phyloP scores from a whole-genome alignment of 2,797 vertebrate species.

The Hipposideros larvatus region DNA sequence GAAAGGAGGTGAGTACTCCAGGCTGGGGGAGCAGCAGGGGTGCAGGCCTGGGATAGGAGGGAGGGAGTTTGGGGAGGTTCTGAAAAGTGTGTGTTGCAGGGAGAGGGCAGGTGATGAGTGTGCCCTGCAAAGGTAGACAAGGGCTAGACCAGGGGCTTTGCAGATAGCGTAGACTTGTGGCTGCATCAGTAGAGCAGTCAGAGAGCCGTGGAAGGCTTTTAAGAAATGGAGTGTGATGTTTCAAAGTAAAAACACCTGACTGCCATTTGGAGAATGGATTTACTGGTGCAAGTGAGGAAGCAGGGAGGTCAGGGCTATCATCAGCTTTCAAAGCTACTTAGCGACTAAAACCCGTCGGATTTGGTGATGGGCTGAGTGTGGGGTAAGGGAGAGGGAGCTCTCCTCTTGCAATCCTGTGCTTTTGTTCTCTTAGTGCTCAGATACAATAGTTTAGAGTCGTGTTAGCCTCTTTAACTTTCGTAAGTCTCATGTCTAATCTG shows the following conservation, averaged over 20 bases:
- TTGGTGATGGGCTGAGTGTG: background rate
- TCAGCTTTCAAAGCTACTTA: background rate
- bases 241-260: background rate
- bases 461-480: background rate
- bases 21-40: background rate
- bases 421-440: background rate
- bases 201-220: background rate
- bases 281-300: background rate
- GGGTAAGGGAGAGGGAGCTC: too few relatives aligned
- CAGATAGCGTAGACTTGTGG: background rate
- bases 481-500: background rate
- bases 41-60: background rate
- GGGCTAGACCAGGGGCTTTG: background rate
- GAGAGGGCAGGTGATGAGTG: background rate
- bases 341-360: background rate
- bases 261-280: background rate
- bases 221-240: background rate
- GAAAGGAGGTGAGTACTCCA: background rate
- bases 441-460: background rate
- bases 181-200: background rate
- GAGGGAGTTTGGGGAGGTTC: background rate
- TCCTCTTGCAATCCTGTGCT: background rate
- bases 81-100: background rate
- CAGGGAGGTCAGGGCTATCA: background rate
- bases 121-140: background rate